phyloP scores from a whole-genome alignment of 2,797 vertebrate genomes.

The Cichlasoma orientale region DNA sequence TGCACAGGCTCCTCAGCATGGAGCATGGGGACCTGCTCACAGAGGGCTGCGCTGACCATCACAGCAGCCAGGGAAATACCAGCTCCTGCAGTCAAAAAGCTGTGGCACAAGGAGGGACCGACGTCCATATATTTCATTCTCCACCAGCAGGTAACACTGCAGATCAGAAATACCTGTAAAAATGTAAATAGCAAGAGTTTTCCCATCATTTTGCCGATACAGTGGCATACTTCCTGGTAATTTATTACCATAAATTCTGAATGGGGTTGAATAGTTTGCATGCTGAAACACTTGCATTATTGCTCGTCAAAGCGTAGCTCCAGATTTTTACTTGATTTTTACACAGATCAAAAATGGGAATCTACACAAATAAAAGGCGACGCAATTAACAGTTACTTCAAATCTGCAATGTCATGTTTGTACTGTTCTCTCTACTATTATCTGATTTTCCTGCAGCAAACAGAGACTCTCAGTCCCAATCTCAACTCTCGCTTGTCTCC shows the following conservation, averaged over 20 bases:
- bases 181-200: not conserved
- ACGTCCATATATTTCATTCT: constrained; percentile 46
- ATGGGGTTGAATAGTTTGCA: not conserved
- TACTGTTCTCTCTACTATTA: not conserved
- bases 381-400: not conserved
- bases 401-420: not conserved
- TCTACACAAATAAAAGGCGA: not conserved
- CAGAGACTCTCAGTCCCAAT: constrained; percentile 34
- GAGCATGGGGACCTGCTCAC: constrained; percentile 89
- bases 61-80: constrained; percentile 76
- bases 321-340: not conserved
- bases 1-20: constrained; percentile 86
- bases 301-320: not conserved
- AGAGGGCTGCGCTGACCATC: constrained; percentile 83
- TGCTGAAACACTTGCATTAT: not conserved
- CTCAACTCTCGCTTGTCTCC: constrained; percentile 48
- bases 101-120: constrained; percentile 76
- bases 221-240: not conserved
- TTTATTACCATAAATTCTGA: not conserved
- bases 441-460: constrained; percentile 44
- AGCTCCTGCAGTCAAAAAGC: constrained; percentile 80
- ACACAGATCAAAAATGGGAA: not conserved
- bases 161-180: no score
- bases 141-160: constrained; percentile 61
- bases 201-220: not conserved